phyloP scores from a whole-genome alignment of 2,797 vertebrate species.

The Acanthis flammea region DNA sequence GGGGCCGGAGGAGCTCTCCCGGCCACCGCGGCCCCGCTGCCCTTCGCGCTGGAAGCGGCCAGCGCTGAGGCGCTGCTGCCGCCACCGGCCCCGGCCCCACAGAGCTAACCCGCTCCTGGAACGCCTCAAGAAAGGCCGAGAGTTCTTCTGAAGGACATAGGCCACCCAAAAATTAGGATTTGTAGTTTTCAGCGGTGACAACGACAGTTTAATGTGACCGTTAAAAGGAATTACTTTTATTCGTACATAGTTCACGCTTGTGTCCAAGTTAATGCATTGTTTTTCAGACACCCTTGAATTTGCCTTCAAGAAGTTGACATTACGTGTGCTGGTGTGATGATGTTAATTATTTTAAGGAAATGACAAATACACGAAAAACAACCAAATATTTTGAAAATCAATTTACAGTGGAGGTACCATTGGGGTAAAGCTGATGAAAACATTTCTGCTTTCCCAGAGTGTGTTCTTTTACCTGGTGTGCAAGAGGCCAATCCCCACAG shows the following conservation, averaged over 20 bases:
- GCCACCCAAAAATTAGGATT: not conserved
- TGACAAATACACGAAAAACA: not conserved
- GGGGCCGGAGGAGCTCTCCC: not conserved
- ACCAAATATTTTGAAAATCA: not conserved
- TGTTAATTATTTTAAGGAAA: not conserved
- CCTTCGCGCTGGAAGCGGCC: too few relatives aligned
- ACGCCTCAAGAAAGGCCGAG: rapidly evolving
- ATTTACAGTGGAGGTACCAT: not conserved
- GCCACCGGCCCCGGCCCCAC: rapidly evolving
- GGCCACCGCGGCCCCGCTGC: not conserved
- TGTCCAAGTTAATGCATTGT: not conserved
- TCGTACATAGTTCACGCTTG: not conserved
- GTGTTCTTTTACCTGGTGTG: not conserved
- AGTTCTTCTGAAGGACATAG: rapidly evolving
- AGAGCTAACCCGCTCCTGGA: rapidly evolving
- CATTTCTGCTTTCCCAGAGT: not conserved
- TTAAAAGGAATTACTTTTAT: not conserved
- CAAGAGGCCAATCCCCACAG: not conserved
- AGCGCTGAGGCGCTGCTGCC: rapidly evolving
- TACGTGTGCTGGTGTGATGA: rapidly evolving
- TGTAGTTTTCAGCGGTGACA: not conserved
- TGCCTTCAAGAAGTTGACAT: not conserved
- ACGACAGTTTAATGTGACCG: not conserved
- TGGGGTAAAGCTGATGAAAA: not conserved
- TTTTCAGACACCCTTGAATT: not conserved